Base-by-base conservation (phyloP, 2,797 vertebrate species). In the Labroides dimidiatus region DNA sequence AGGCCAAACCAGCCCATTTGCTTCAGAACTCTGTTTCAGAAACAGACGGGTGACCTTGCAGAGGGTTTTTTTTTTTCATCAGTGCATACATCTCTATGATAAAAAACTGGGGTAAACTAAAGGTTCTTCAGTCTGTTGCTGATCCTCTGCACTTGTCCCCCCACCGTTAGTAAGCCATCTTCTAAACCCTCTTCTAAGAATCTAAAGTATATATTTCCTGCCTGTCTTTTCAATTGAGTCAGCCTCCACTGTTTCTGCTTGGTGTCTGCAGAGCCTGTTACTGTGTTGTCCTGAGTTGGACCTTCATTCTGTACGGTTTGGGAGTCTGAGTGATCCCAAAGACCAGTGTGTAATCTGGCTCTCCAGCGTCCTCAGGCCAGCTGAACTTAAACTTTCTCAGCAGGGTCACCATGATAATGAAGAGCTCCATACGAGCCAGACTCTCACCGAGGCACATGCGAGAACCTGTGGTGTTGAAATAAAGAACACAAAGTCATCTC, bases 401-500 rank as follows among this genome's bases (percentile, higher is more conserved):
- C 61, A 93, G 80, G 4, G 89, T 93, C 36, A 91, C 92, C 1
- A 67, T 48, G 42, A 93, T 78, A 64, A 94, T 78, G 82, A 93
- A 93, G 45, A 94, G 91, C 82, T 94, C 92, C 91, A 93, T 93
- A 17, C 91, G 92, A n/a, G 94, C 92, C 74, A 94, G 74, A 69
- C 88, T 61, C 48, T 94, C 92, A 64, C 93, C 89, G 0, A 93
- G 89, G 85, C 94, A 94, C 80, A 90, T 64, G 13, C 92, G 88
- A 37, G 88, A 80, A 48, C 94, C 93, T 94, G 64, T 4, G 48
- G 27, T 2, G 41, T 1, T 1, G 24, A 21, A 33, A 24, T 2
- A 4, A 39, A 37, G 21, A 30, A 37, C 14, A 23, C 3, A 44
- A 6, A 21, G 30, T 58, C 10, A 62, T n/a, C n/a, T n/a, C 30